Conservation (phyloP, 2,113 vertebrate genomes). For the Gymnobelideus leadbeateri region DNA sequence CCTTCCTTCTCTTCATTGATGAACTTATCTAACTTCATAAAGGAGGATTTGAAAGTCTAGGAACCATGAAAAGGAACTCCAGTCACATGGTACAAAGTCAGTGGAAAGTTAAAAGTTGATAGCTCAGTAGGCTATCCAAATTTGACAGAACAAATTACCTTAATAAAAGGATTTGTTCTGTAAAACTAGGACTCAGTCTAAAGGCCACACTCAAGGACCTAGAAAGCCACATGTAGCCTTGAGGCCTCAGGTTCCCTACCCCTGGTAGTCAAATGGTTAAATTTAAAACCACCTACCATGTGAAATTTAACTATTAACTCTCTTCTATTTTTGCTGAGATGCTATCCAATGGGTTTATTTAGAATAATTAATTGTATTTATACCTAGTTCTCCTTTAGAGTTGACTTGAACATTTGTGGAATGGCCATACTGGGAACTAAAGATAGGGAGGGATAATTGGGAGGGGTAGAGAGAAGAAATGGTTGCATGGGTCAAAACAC, state of each 20-base stretch:
- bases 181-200: too few species aligned
- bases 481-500: neutral
- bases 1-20: neutral
- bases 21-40: neutral
- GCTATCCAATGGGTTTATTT: constrained; percentile 46
- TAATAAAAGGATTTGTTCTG: too few species aligned
- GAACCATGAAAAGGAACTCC: neutral
- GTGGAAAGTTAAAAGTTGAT: neutral
- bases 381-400: constrained; percentile 54
- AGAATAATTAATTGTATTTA: constrained; percentile 56
- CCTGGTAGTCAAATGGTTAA: neutral
- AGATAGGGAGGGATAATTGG: neutral
- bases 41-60: neutral
- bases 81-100: constrained; percentile 1
- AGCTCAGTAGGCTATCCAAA: too few species aligned
- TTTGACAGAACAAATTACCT: neutral
- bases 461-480: neutral
- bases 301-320: constrained; percentile 37
- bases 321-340: constrained; percentile 44
- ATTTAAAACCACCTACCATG: constrained; percentile 12
- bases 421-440: neutral
- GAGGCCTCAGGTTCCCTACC: too few species aligned
- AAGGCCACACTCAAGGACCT: too few species aligned
- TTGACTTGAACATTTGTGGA: constrained; percentile 46
- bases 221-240: too few species aligned